Evolutionary conservation across 2,113 vertebrate genomes (phyloP).

Genomic region (Phoxinus phoxinus): DNA sequence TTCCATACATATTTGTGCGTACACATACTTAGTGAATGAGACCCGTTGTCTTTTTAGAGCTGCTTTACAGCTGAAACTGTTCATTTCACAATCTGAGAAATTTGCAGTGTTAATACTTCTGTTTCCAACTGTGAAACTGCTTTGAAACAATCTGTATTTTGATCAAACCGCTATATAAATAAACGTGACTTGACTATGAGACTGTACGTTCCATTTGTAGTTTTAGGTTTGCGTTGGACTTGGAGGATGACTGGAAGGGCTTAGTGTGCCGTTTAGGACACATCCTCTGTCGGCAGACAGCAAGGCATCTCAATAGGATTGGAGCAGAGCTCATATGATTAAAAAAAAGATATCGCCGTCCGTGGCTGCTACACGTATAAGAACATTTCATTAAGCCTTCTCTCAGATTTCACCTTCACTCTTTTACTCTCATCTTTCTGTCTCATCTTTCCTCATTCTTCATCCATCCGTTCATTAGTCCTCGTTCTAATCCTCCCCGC

Average conservation of each 20-base stretch:
- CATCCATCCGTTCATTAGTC: constrained; percentile 15
- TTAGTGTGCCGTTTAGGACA: background rate
- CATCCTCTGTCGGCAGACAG: background rate
- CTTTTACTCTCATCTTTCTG: constrained; percentile 7
- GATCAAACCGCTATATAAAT: too few relatives aligned
- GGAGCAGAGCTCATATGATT: background rate
- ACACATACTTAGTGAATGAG: too few relatives aligned
- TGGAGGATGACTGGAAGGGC: background rate
- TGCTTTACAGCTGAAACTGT: too few relatives aligned
- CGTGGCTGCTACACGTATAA: background rate
- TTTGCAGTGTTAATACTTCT: too few relatives aligned
- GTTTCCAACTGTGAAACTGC: too few relatives aligned
- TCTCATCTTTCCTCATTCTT: constrained; percentile 28
- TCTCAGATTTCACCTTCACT: constrained; percentile 31
- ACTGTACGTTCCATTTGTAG: background rate
- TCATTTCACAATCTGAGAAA: too few relatives aligned
- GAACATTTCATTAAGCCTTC: background rate
- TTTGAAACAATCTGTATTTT: too few relatives aligned
- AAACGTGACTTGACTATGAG: too few relatives aligned
- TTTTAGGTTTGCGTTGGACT: background rate
- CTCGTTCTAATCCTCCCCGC: constrained; percentile 8
- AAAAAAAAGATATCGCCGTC: background rate
- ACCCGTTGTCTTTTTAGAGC: too few relatives aligned
- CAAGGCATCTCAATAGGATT: background rate
- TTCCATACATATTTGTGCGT: too few relatives aligned